phyloP scores from a whole-genome alignment of 2,113 vertebrate genomes.

The Zosterops borbonicus region DNA sequence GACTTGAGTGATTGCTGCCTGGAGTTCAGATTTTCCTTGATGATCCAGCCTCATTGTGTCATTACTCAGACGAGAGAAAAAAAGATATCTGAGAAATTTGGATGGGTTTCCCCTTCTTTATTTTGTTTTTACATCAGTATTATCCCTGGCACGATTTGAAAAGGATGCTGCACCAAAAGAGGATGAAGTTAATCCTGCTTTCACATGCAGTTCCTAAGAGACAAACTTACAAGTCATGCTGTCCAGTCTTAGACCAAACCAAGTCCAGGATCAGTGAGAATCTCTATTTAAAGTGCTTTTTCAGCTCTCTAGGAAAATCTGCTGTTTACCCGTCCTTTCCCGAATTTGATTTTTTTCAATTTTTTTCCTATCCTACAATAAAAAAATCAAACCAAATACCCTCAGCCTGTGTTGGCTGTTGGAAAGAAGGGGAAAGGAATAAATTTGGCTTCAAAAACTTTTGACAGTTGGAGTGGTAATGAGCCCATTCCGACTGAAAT shows the following conservation, averaged over 20 bases:
- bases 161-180: neutral
- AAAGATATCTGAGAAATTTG: neutral
- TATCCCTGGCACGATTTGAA: neutral
- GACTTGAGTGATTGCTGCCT: neutral
- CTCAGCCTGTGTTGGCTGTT: neutral
- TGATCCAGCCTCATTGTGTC: neutral
- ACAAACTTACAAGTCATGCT: neutral
- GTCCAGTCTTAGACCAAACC: neutral
- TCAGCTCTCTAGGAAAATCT: neutral
- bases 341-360: neutral
- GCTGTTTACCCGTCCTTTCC: neutral
- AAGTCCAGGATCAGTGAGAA: neutral
- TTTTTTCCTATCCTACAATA: neutral
- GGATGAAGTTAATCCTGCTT: neutral
- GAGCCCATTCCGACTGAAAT: slow-evolving; percentile 35
- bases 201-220: neutral
- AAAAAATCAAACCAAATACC: neutral
- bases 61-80: neutral
- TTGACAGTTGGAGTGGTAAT: slow-evolving; percentile 51
- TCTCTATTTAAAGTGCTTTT: neutral
- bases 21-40: neutral
- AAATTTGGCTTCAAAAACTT: slow-evolving; percentile 29
- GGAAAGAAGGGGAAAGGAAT: neutral
- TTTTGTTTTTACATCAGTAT: neutral
- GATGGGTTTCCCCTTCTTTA: neutral